phyloP scores from a whole-genome alignment of 2,113 vertebrate genomes.

The Numida meleagris region DNA sequence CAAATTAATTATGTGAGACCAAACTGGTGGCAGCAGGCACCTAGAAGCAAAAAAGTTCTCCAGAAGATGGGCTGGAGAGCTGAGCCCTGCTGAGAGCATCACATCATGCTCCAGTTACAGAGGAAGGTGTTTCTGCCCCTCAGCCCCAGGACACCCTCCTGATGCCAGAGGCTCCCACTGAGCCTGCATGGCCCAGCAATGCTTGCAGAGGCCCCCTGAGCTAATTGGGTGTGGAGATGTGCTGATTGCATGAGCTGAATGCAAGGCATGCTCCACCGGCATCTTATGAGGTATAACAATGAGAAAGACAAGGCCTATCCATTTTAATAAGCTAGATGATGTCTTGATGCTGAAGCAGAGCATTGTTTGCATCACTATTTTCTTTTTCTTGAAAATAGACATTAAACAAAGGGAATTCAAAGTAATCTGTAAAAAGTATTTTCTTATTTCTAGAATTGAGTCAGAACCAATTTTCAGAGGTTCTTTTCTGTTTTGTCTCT shows the following conservation, averaged over 20 bases:
- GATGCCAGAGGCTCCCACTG: background rate
- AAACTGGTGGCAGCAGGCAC: conserved; percentile 1
- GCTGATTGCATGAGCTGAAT: background rate
- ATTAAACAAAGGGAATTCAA: background rate
- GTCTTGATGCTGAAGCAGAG: background rate
- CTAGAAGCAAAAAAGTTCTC: background rate
- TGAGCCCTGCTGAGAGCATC: background rate
- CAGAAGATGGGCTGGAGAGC: background rate
- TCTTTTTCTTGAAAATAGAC: background rate
- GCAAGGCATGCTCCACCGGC: background rate
- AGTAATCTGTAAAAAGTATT: background rate
- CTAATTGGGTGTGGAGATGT: background rate
- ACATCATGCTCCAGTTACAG: background rate
- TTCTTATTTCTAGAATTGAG: background rate
- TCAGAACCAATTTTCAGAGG: background rate
- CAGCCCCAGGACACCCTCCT: background rate
- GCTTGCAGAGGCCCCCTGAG: background rate
- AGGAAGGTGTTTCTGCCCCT: background rate
- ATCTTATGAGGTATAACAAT: background rate
- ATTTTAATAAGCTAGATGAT: background rate
- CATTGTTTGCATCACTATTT: background rate
- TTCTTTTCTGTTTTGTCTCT: background rate
- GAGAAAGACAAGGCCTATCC: background rate
- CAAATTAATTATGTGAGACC: conserved; percentile 39
- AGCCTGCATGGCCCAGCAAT: background rate